These are phyloP conservation scores for Palythoa caribaeorum DNA, from an alignment of 92 coral and sea anemone genomes.

Conservation along the genomic window DNA sequence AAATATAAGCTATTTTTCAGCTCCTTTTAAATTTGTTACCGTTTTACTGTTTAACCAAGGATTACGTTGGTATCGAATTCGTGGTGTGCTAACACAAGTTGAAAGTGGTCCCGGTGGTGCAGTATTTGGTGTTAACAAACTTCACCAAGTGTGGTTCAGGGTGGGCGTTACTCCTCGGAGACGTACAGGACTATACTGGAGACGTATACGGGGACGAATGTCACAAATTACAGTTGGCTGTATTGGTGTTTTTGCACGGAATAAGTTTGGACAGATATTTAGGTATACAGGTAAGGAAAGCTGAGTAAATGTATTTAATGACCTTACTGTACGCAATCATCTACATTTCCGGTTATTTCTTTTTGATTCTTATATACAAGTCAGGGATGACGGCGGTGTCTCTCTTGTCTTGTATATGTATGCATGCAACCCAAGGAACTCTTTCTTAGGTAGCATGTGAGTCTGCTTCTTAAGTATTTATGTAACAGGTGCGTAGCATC, in stretches of 20 bases:
- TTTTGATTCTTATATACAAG: neutral
- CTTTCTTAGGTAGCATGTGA: no score
- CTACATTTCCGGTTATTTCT: neutral
- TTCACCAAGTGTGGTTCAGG: conserved; percentile 6
- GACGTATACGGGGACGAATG: conserved; percentile 43
- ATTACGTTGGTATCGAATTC: neutral
- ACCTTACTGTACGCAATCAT: neutral
- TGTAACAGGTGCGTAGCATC: no score
- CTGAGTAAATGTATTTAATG: neutral
- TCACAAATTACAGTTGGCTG: conserved; percentile 18
- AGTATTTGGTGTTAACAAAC: conserved; percentile 28
- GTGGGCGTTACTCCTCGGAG: conserved; percentile 20
- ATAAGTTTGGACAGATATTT: conserved; percentile 33
- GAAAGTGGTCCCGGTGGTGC: conserved; percentile 42
- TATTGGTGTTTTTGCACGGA: conserved; percentile 10
- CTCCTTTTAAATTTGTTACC: no score
- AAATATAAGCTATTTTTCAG: neutral
- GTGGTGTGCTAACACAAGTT: neutral
- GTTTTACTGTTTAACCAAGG: no score
- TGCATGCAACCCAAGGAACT: no score
- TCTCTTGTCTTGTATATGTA: no score
- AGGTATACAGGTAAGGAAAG: conserved; percentile 23
- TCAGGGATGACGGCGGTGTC: neutral
- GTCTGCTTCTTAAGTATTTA: no score
- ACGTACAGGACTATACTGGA: conserved; percentile 35